Percentiles rank a stretch among this genome's conserved stretches.
These are phyloP conservation scores for Meriones psammophilus DNA, from an alignment of 2,797 vertebrate species.

Conservation along the genomic window DNA sequence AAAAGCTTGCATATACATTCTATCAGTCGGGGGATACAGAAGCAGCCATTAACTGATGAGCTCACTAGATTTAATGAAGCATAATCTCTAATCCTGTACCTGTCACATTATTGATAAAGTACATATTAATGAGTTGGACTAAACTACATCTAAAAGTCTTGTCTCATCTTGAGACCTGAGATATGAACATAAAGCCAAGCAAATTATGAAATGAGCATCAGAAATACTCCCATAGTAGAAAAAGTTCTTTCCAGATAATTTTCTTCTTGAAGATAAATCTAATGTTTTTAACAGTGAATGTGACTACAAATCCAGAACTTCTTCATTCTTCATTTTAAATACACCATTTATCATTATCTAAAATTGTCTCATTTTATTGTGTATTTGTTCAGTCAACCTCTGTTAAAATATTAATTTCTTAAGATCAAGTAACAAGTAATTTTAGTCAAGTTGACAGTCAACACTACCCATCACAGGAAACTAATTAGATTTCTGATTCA, in stretches of 20 bases:
- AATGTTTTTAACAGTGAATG: neutral
- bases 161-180: conserved; percentile 32
- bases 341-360: conserved; percentile 4
- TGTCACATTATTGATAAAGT: neutral
- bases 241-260: neutral
- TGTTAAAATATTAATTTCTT: conserved; percentile 49
- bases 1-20: neutral
- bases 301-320: neutral
- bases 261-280: conserved; percentile 25
- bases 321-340: conserved; percentile 38
- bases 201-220: conserved; percentile 25
- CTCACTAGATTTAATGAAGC: conserved; percentile 55
- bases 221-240: neutral
- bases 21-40: neutral
- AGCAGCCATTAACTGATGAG: neutral
- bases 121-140: conserved; percentile 17
- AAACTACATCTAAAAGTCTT: conserved; percentile 20
- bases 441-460: neutral
- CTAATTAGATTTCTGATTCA: neutral
- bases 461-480: no score
- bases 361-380: conserved; percentile 3
- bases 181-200: neutral
- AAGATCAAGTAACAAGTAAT: neutral
- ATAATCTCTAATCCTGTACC: neutral
- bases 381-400: neutral